phyloP scores from a whole-genome alignment of 1,140 invertebrate species.

The Drosophila sucinea region DNA sequence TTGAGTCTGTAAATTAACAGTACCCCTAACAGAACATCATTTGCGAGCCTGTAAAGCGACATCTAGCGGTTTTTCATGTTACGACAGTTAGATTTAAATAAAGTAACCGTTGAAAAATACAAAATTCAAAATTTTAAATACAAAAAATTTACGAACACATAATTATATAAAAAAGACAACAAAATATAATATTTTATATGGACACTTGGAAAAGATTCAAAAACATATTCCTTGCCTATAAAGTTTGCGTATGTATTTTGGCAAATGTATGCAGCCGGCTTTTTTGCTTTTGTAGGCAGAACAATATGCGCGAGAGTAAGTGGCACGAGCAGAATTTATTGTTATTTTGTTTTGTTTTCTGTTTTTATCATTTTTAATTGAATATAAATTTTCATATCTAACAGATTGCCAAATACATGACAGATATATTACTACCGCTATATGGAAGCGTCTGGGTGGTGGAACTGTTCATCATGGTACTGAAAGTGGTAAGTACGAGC shows the following conservation, averaged over 20 bases:
- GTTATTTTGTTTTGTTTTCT: not conserved
- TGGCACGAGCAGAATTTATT: not conserved
- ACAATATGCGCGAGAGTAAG: conserved; percentile 4
- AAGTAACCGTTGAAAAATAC: conserved; percentile 3
- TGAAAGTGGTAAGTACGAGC: conserved; percentile 1
- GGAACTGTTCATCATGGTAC: not conserved
- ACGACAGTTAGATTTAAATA: not conserved
- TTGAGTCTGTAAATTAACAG: too few species aligned
- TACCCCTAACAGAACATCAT: too few species aligned
- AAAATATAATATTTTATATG: not conserved
- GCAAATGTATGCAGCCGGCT: conserved; percentile 4
- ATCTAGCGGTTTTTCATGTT: too few species aligned
- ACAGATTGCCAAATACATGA: not conserved
- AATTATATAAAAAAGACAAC: not conserved
- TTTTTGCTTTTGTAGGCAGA: conserved; percentile 11
- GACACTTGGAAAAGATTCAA: conserved; percentile 1
- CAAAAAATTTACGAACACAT: not conserved
- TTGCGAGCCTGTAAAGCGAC: too few species aligned
- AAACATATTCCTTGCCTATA: not conserved
- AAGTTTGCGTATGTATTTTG: not conserved
- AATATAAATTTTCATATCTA: not conserved
- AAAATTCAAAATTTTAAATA: not conserved
- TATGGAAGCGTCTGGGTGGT: conserved; percentile 1
- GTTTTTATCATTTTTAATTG: not conserved
- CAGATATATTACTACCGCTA: not conserved